These are phyloP conservation scores for Polydrusus tereticollis DNA, from an alignment of 2,888 invertebrate species.

Conservation along the genomic window DNA sequence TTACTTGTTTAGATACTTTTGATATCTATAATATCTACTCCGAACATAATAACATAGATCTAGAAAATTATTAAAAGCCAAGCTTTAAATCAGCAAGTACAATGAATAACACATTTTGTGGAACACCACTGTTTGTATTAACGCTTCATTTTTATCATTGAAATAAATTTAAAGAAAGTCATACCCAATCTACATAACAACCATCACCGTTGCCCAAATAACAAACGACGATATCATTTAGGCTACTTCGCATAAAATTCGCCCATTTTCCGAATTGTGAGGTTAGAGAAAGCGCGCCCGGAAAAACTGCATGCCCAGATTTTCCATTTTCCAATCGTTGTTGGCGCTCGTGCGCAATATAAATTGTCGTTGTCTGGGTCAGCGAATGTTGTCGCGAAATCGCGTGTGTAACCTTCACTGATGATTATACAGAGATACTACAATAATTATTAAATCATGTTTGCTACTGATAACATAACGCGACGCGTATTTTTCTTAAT, in stretches of 20 bases:
- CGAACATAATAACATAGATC: too few species aligned
- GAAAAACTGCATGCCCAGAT: conserved; percentile 36
- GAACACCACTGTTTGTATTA: too few species aligned
- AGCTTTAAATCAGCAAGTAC: too few species aligned
- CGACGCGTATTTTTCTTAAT: background rate
- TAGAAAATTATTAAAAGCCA: too few species aligned
- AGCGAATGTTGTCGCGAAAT: conserved; percentile 8
- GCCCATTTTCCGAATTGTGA: conserved; percentile 33
- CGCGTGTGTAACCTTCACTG: conserved; percentile 23
- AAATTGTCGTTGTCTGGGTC: background rate
- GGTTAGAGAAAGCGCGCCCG: conserved; percentile 37
- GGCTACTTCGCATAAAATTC: background rate
- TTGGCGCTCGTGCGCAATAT: conserved; percentile 12
- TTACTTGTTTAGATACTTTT: too few species aligned
- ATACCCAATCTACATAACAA: conserved; percentile 14
- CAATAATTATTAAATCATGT: too few species aligned
- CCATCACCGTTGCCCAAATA: background rate
- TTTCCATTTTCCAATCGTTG: conserved; percentile 43
- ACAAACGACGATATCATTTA: background rate
- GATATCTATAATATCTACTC: too few species aligned
- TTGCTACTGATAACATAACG: background rate
- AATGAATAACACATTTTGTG: too few species aligned
- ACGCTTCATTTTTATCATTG: too few species aligned
- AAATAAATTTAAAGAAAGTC: too few species aligned
- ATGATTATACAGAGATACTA: conserved; percentile 16